Conservation (phyloP, 1,140 invertebrate genomes). For the Magallana gigas region DNA sequence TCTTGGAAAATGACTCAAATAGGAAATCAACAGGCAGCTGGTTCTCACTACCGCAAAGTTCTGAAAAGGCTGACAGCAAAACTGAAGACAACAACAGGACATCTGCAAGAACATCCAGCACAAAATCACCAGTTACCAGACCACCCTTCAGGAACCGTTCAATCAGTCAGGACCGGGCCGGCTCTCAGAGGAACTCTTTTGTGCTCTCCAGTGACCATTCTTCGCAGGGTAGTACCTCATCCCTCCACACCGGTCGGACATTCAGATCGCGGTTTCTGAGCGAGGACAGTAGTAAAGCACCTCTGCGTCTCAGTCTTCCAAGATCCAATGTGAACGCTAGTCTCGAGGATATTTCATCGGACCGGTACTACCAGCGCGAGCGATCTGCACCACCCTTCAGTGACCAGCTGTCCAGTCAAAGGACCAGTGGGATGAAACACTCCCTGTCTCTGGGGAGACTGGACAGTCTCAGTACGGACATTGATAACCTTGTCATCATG, state of each 20-base stretch:
- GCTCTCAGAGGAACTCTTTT: background rate
- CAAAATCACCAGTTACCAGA: background rate
- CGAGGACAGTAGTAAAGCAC: background rate
- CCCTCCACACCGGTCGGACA: background rate
- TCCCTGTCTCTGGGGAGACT: conserved; percentile 58
- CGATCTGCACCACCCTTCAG: conserved; percentile 25
- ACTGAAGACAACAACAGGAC: background rate
- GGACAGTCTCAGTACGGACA: conserved; percentile 61
- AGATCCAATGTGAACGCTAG: background rate
- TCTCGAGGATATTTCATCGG: conserved; percentile 6
- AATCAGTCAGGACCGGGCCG: conserved; percentile 8
- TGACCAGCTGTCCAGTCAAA: conserved; percentile 1
- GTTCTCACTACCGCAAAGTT: background rate
- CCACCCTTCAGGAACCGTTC: background rate
- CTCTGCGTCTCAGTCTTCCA: background rate
- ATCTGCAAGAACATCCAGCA: background rate
- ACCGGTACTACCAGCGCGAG: conserved; percentile 9
- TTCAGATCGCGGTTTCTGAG: background rate
- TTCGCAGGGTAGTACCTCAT: background rate
- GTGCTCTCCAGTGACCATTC: background rate
- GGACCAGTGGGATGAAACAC: conserved; percentile 16
- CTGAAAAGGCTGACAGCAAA: background rate
- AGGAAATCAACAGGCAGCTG: background rate
- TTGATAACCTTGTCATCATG: conserved; percentile 69
- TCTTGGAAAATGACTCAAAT: background rate